Evolutionary conservation across 2,113 vertebrate species (phyloP).

Genomic region (Bos javanicus): DNA sequence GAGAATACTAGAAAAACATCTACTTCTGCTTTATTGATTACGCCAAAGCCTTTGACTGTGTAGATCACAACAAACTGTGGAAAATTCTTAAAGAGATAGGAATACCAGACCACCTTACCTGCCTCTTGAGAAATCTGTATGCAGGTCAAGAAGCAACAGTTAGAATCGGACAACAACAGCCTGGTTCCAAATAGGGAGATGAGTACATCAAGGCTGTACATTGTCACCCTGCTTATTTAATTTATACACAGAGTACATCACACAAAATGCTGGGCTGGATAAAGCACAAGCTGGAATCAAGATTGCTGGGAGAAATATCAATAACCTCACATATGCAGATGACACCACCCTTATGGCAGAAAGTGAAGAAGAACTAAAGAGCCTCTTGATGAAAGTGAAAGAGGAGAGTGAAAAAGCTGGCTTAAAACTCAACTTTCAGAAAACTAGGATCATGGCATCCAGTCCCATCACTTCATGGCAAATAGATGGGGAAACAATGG

Average conservation of each 20-base stretch:
- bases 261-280: accelerated
- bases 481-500: not conserved
- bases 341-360: not conserved
- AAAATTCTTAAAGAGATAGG: not conserved
- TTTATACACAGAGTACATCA: not conserved
- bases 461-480: not conserved
- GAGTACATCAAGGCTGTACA: not conserved
- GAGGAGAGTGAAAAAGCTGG: not conserved
- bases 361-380: not conserved
- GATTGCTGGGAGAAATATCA: not conserved
- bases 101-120: not conserved
- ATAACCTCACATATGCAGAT: not conserved
- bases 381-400: not conserved
- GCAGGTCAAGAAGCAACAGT: not conserved
- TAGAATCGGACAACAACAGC: not conserved
- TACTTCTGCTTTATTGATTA: not conserved
- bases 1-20: not conserved
- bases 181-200: not conserved
- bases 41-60: not conserved
- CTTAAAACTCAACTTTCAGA: not conserved
- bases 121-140: not conserved
- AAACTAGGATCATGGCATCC: not conserved
- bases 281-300: not conserved
- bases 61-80: not conserved
- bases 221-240: not conserved